Conservation (phyloP, 2,113 vertebrate species). For the Calidris pugnax region DNA sequence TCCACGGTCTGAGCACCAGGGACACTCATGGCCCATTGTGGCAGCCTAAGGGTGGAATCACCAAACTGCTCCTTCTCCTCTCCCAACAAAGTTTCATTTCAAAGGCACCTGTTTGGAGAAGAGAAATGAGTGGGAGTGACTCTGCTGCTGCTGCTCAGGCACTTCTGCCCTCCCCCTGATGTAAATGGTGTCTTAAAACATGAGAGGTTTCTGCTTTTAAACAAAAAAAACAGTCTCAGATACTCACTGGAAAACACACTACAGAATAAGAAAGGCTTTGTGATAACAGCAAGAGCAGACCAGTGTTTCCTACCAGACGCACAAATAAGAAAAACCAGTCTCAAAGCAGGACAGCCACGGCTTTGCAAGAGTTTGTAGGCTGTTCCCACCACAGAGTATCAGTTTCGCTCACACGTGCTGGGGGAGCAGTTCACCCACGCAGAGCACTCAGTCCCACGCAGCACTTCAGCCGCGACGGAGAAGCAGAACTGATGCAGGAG, state of each 20-base stretch:
- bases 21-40: not conserved
- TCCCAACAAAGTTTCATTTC: not conserved
- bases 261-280: conserved; percentile 75
- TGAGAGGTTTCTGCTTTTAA: not conserved
- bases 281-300: conserved; percentile 74
- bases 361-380: not conserved
- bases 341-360: not conserved
- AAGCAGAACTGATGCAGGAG: not conserved
- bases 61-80: not conserved
- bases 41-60: not conserved
- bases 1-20: not conserved
- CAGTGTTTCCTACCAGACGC: conserved; percentile 59
- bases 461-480: not conserved
- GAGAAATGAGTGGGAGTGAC: not conserved
- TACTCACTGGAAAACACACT: conserved; percentile 68
- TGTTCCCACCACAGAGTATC: not conserved
- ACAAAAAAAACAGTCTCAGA: conserved; percentile 61
- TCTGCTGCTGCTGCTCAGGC: not conserved
- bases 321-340: conserved; percentile 40
- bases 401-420: not conserved
- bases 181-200: not conserved
- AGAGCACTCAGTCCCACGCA: not conserved
- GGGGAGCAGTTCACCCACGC: not conserved
- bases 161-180: not conserved
- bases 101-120: not conserved